phyloP scores from a whole-genome alignment of 2,113 vertebrate species.

The Gavia stellata region DNA sequence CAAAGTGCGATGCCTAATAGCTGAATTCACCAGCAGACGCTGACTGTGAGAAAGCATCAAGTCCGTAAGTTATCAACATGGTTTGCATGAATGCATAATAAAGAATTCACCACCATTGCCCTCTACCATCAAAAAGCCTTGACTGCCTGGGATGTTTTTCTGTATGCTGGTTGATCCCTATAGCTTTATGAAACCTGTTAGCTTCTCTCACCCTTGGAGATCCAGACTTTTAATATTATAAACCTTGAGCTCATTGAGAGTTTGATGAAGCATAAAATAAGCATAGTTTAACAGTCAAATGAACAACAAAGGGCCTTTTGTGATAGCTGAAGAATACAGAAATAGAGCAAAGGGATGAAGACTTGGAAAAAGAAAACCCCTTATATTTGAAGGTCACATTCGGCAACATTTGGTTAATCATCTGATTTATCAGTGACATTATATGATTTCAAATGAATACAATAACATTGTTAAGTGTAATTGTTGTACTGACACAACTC shows the following conservation, averaged over 20 bases:
- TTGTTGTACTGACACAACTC: not conserved
- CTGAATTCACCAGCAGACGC: not conserved
- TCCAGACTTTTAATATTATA: not conserved
- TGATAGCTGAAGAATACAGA: not conserved
- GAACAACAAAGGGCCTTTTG: slow-evolving; percentile 37
- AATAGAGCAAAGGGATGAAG: not conserved
- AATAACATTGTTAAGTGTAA: not conserved
- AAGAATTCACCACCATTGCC: not conserved
- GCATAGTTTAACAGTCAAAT: slow-evolving; percentile 6
- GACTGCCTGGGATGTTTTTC: not conserved
- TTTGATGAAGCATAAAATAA: slow-evolving; percentile 39
- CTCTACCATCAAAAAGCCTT: not conserved
- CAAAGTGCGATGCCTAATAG: not conserved
- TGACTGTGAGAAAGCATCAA: not conserved
- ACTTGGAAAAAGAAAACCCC: not conserved
- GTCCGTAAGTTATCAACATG: not conserved
- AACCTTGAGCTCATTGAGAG: slow-evolving; percentile 16
- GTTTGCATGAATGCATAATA: not conserved
- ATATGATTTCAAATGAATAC: not conserved
- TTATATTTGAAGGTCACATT: not conserved
- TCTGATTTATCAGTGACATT: not conserved
- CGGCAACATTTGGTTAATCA: not conserved
- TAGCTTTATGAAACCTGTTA: not conserved
- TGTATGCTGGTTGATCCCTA: not conserved
- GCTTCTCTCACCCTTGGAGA: not conserved